Conservation (phyloP, 2,797 vertebrate genomes). For the Xerus rutilus region DNA sequence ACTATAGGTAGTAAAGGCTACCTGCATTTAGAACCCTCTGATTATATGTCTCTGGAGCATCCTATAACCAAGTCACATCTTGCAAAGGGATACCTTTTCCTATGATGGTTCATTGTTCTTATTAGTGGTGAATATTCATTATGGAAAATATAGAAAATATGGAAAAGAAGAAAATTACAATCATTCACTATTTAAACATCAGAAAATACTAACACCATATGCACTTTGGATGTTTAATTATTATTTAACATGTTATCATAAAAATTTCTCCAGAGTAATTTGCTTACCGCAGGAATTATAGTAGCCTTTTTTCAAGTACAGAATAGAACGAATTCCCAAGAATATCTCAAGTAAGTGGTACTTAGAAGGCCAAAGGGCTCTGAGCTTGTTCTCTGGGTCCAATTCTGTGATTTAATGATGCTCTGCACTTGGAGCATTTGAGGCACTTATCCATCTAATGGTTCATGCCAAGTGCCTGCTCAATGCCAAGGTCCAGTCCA, state of each 20-base stretch:
- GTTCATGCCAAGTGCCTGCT: background rate
- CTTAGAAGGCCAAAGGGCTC: background rate
- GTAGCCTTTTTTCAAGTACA: background rate
- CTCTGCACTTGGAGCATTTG: background rate
- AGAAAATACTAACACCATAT: background rate
- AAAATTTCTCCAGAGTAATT: background rate
- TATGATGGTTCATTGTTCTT: background rate
- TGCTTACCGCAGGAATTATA: background rate
- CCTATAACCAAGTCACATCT: background rate
- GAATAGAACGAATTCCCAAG: background rate
- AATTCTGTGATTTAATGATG: background rate
- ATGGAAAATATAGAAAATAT: background rate
- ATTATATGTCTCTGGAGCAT: background rate
- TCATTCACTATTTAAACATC: background rate
- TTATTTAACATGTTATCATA: slow-evolving; percentile 13
- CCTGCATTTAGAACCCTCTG: background rate
- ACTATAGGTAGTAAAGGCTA: background rate
- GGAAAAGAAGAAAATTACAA: background rate
- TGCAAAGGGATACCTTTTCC: background rate
- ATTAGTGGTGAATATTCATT: background rate
- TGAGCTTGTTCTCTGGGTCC: background rate
- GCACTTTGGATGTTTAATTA: background rate
- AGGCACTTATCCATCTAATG: background rate
- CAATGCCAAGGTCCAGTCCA: background rate
- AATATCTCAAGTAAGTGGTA: background rate